phyloP scores from a whole-genome alignment of 2,797 vertebrate species.

The Xiphorhynchus erythropygius region DNA sequence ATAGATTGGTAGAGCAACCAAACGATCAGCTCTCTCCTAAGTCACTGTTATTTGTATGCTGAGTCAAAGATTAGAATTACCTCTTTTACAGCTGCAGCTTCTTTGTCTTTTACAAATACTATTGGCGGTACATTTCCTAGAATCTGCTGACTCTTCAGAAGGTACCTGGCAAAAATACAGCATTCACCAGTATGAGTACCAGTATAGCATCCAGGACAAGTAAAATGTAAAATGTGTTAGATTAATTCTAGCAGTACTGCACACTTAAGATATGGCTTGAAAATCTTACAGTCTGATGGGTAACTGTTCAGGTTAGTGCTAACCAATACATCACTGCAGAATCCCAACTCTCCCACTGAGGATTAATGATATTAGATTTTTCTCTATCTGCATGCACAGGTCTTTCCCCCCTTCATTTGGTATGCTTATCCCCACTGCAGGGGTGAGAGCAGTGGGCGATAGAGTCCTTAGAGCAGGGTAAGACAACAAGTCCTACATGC shows the following conservation, averaged over 20 bases:
- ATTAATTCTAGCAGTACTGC: not conserved
- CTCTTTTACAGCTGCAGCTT: constrained; percentile 66
- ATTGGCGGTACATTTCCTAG: constrained; percentile 74
- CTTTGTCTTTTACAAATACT: constrained; percentile 78
- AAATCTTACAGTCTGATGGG: not conserved
- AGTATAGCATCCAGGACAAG: not conserved
- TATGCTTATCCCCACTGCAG: not conserved
- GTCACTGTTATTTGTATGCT: not conserved
- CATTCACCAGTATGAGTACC: not conserved
- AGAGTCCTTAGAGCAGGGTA: not conserved
- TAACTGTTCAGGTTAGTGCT: not conserved
- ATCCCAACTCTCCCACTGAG: not conserved
- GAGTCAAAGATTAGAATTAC: constrained; percentile 52
- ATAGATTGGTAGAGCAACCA: not conserved
- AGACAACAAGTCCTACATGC: not conserved
- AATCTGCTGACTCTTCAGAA: constrained; percentile 73
- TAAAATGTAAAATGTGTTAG: not conserved
- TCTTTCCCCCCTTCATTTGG: not conserved
- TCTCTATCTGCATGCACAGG: not conserved
- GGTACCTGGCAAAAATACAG: constrained; percentile 70
- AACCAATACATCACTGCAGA: not conserved
- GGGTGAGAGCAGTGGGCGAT: not conserved
- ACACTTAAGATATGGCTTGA: not conserved
- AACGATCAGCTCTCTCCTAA: not conserved
- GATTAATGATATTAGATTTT: not conserved